Evolutionary conservation across 1,140 invertebrate genomes (phyloP), one percentile per base, ranked within the genome.

Genomic region (Dreissena rostriformis): DNA sequence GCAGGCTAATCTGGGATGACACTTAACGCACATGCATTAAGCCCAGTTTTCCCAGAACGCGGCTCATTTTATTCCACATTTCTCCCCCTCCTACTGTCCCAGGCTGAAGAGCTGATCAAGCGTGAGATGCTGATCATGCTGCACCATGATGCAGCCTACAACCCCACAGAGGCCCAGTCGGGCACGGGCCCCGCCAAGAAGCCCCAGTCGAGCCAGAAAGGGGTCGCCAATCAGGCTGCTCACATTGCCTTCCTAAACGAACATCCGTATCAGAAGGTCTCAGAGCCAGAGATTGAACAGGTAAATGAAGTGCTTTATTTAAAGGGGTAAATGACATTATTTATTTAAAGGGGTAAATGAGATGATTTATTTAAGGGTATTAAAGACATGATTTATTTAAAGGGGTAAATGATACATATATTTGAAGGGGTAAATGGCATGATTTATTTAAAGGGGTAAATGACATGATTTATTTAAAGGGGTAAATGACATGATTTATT

Each of bases 31-130:
- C 39, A 8, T 39, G 39, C 39, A 39, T 39, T 39, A 5, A 39
- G 39, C 39, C 39, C 39, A 39, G 39, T 39, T 39, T 2, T 39
- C 39, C 39, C 39, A 39, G 39, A 39, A 39, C 8, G 39, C 2
- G 8, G 39, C 39, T 39, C 39, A 39, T 39, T 39, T 39, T 39
- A 39, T 39, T 39, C 39, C 8, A 39, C 39, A 39, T 39, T 39
- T 39, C 39, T 39, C 39, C 39, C 39, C n/a, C n/a, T 71, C 22
- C 28, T 81, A 55, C 82, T 75, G 77, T 84, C 91, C 81, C 86
- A 97, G 95, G 98, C 98, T 26, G 98, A 99, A 94, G 98, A 99
- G 94, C 91, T 99, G 39, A 98, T 99, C 70, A 99, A 99, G 94
- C 95, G 96, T 82, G 99, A 99, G 94, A 99, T 99, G 98, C 95